Conservation (phyloP, 23 tunicate genomes). For the Styela plicata region DNA sequence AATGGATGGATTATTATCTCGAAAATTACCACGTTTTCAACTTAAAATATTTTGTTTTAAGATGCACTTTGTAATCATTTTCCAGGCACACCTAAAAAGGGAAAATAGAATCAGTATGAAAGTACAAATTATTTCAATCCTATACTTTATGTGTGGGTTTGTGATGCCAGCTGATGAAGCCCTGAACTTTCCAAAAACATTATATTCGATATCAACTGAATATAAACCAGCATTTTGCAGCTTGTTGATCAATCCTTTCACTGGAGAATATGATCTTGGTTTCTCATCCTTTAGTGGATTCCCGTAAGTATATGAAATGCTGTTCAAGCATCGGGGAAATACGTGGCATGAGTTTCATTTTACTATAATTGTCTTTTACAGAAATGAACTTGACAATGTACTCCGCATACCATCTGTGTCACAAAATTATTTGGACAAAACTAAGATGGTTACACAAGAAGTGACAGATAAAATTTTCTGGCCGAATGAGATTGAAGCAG, state of each 20-base stretch:
- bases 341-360: not conserved
- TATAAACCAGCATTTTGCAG: conserved; percentile 65
- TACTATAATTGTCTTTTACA: conserved; percentile 12
- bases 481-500: conserved; percentile 68
- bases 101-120: too few species aligned
- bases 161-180: not conserved
- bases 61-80: too few species aligned
- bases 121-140: too few species aligned
- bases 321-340: not conserved
- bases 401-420: conserved; percentile 48
- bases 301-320: conserved; percentile 44
- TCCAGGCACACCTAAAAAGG: too few species aligned
- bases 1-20: too few species aligned
- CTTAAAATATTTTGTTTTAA: too few species aligned
- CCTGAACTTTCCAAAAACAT: not conserved
- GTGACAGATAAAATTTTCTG: conserved; percentile 55
- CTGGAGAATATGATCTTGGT: conserved; percentile 52
- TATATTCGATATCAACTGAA: conserved; percentile 7
- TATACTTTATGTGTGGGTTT: not conserved
- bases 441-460: conserved; percentile 15
- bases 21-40: too few species aligned
- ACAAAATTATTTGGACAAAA: conserved; percentile 46
- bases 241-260: conserved; percentile 17
- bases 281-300: conserved; percentile 45
- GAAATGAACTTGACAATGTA: conserved; percentile 53